phyloP scores from a whole-genome alignment of 2,797 vertebrate species.

The Schizopygopsis malacanthus region DNA sequence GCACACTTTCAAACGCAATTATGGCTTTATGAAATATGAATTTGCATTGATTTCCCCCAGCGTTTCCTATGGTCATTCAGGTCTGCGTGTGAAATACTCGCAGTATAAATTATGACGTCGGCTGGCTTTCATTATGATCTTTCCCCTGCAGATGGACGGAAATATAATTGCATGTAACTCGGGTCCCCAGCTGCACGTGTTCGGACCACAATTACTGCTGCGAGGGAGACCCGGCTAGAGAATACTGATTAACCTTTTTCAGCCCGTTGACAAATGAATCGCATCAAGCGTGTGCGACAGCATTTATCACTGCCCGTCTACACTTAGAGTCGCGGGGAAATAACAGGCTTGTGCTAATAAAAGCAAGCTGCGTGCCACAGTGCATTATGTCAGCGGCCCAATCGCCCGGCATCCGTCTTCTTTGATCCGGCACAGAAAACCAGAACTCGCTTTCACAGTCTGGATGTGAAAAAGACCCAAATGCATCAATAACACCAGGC shows the following conservation, averaged over 20 bases:
- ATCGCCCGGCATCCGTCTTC: conserved; percentile 75
- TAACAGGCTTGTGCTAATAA: conserved; percentile 75
- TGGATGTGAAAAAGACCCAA: background rate
- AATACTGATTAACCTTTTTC: conserved; percentile 81
- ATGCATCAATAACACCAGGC: background rate
- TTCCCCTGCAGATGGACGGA: conserved; percentile 70
- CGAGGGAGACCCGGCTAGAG: conserved; percentile 63
- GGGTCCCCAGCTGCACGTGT: conserved; percentile 71
- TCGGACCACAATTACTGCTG: conserved; percentile 72
- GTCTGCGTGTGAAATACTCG: conserved; percentile 78
- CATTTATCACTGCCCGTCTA: conserved; percentile 71
- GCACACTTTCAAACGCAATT: conserved; percentile 83
- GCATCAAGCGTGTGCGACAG: conserved; percentile 67
- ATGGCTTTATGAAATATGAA: conserved; percentile 90
- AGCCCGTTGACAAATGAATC: conserved; percentile 78
- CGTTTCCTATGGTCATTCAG: conserved; percentile 78
- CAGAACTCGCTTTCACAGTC: background rate
- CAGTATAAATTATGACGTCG: conserved; percentile 80
- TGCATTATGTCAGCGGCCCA: conserved; percentile 78
- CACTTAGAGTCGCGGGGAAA: conserved; percentile 66
- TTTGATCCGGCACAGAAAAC: conserved; percentile 47
- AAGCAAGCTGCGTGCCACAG: conserved; percentile 77
- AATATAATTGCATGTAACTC: conserved; percentile 42
- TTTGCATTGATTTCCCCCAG: conserved; percentile 84
- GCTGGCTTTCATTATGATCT: background rate